Conservation (phyloP, 2,797 vertebrate species). For the Thripadectes ignobilis region DNA sequence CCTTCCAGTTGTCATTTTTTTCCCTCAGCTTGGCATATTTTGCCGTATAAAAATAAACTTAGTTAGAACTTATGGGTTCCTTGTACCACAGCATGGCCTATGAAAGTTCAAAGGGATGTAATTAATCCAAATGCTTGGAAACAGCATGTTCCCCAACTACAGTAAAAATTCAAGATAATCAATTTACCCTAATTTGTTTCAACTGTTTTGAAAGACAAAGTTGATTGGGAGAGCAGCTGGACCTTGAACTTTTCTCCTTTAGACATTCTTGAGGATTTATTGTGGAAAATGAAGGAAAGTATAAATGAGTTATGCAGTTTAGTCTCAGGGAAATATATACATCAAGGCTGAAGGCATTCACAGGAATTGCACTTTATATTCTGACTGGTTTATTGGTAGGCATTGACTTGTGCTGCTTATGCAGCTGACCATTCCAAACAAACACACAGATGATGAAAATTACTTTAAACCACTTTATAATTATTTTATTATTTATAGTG, state of each 20-base stretch:
- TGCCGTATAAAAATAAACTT: constrained; percentile 44
- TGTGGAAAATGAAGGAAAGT: constrained; percentile 14
- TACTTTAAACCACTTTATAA: neutral
- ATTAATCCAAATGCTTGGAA: constrained; percentile 57
- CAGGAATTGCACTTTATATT: neutral
- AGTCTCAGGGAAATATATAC: neutral
- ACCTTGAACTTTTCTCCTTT: constrained; percentile 42
- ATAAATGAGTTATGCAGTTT: constrained; percentile 16
- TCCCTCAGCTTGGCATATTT: neutral
- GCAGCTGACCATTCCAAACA: neutral
- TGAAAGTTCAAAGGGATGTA: constrained; percentile 55
- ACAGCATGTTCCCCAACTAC: constrained; percentile 29
- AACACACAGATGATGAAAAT: neutral
- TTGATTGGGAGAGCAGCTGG: constrained; percentile 28
- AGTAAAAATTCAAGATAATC: constrained; percentile 48
- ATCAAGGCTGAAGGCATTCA: neutral
- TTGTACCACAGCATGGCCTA: constrained; percentile 38
- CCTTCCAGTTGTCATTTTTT: neutral
- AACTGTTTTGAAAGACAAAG: constrained; percentile 51
- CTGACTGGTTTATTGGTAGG: neutral
- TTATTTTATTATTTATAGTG: constrained; percentile 31
- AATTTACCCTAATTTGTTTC: constrained; percentile 55
- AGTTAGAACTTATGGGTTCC: constrained; percentile 14
- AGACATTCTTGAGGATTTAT: constrained; percentile 30
- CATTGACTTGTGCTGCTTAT: neutral